Evolutionary conservation across 2,797 vertebrate genomes (phyloP).

Genomic region (Enteromius paludinosus): DNA sequence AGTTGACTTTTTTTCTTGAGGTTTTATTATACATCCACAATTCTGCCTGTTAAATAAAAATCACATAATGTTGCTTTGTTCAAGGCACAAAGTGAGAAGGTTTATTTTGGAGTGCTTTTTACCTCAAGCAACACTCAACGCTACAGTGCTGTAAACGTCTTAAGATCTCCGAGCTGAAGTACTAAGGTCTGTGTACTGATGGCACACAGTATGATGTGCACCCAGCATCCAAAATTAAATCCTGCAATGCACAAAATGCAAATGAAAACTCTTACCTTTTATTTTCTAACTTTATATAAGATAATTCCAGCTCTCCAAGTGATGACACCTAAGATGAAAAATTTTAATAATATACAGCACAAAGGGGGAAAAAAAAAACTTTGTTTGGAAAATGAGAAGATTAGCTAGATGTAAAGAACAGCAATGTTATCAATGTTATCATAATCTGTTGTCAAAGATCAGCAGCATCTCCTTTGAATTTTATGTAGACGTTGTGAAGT

Average conservation of each 20-base stretch:
- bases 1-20: not conserved
- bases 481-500: too few species aligned
- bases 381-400: too few species aligned
- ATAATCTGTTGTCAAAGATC: too few species aligned
- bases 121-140: not conserved
- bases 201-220: not conserved
- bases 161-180: not conserved
- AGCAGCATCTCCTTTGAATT: too few species aligned
- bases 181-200: not conserved
- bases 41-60: not conserved
- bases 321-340: too few species aligned
- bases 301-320: not conserved
- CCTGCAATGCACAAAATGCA: not conserved
- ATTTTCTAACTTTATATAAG: not conserved
- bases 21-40: not conserved
- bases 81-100: not conserved
- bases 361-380: too few species aligned
- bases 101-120: not conserved
- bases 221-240: not conserved
- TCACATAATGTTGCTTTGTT: not conserved
- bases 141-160: not conserved
- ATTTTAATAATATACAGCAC: too few species aligned
- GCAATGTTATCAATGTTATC: too few species aligned
- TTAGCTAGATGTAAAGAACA: too few species aligned
- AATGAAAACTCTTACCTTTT: not conserved